Evolutionary conservation across 2,797 vertebrate species (phyloP), one percentile per base, ranked within the genome.

Genomic region (Catostomus latipinnis): DNA sequence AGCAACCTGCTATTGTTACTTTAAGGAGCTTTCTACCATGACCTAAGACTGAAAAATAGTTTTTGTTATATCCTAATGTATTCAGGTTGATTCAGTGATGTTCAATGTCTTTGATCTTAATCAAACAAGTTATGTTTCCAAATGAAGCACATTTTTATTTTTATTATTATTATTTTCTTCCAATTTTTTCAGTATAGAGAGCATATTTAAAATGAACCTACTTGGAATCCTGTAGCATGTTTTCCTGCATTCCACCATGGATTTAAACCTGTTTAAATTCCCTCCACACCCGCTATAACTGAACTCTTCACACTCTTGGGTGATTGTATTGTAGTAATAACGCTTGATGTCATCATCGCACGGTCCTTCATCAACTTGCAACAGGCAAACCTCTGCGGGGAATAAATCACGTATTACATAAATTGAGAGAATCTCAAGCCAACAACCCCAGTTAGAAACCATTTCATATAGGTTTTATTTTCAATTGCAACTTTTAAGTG

Each of bases 181-280:
- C 34, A 34, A 0, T 34, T 34, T 34, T 34, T 34, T 34, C 34
- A 34, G 34, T 34, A 34, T 3, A 34, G 34, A 34, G 34, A 34
- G 34, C 34, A 34, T 34, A 34, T 34, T 34, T 34, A 34, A 34
- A 34, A 56, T 2, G 4, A 66, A 93, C 97, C 91, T 91, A 99
- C 97, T 97, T 83, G 95, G 93, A 62, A 98, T 97, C 80, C 80
- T 92, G 90, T 93, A 94, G 85, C 97, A 99, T 0, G 87, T 91
- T 67, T 95, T 94, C 10, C 94, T 90, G 75, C 98, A 99, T 75
- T 93, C 93, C 43, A 91, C 83, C 14, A 82, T 85, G 8, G 89
- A 94, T 18, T 71, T 85, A 84, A 98, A 99, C 86, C 96, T 98
- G 89, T 99, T 99, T 86, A 83, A 89, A 58, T 97, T 98, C 13